These are phyloP conservation scores for Rafetus swinhoei DNA, from an alignment of 2,113 vertebrate genomes.

Conservation along the genomic window DNA sequence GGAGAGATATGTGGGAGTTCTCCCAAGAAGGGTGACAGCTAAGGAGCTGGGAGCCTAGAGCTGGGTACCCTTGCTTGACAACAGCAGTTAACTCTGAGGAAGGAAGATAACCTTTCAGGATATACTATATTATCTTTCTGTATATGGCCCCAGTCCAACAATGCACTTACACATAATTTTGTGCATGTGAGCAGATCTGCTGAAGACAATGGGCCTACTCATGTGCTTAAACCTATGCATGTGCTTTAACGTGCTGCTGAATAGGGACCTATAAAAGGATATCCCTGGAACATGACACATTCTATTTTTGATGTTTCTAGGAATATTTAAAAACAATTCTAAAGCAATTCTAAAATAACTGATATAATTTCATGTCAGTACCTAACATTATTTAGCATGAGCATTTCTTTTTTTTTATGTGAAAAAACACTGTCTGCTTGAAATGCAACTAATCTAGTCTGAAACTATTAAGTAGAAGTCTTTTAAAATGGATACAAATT, in stretches of 20 bases:
- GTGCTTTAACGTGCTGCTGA: background rate
- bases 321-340: background rate
- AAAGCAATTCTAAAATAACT: background rate
- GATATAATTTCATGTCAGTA: slow-evolving; percentile 4
- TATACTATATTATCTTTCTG: background rate
- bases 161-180: background rate
- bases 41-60: background rate
- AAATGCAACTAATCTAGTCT: background rate
- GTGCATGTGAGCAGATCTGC: accelerated
- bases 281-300: background rate
- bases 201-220: background rate
- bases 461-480: background rate
- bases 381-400: background rate
- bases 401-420: background rate
- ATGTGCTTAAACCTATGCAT: background rate
- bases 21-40: background rate
- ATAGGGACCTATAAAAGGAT: background rate
- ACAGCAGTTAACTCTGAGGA: background rate
- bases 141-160: background rate
- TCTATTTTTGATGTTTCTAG: background rate
- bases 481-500: slow-evolving; percentile 19
- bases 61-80: background rate
- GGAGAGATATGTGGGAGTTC: background rate
- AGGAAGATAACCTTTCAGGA: slow-evolving; percentile 16
- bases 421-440: background rate